Conservation (phyloP, 2,113 vertebrate genomes). For the Ceyx margarethae region DNA sequence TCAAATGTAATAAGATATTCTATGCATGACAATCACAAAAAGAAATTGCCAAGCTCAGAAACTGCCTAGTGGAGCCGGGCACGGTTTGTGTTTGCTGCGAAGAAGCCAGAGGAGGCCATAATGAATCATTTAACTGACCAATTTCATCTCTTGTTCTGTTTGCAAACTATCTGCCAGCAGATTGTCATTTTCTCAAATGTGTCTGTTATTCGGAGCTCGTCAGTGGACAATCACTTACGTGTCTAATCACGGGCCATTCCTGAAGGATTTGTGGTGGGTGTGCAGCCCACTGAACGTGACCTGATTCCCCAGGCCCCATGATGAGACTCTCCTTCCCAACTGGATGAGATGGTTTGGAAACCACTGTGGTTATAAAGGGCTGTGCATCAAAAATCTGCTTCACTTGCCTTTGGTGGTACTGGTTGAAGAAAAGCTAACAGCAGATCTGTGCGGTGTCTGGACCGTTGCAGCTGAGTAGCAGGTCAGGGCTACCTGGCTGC, state of each 20-base stretch:
- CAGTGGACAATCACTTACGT: neutral
- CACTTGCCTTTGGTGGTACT: neutral
- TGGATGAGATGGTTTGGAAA: neutral
- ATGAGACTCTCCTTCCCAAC: neutral
- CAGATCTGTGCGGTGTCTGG: neutral
- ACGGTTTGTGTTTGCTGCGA: slow-evolving; percentile 3
- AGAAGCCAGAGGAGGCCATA: slow-evolving; percentile 21
- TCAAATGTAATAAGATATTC: slow-evolving; percentile 52
- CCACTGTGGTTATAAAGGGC: neutral
- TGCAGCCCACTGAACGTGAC: neutral
- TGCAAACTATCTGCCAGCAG: slow-evolving; percentile 32
- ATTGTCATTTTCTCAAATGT: slow-evolving; percentile 19
- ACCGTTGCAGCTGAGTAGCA: accelerated
- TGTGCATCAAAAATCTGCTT: neutral
- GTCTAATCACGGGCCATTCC: neutral
- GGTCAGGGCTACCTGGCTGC: neutral
- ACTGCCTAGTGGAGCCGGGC: slow-evolving; percentile 3
- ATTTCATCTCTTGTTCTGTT: slow-evolving; percentile 15
- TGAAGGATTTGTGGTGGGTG: neutral
- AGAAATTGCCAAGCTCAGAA: slow-evolving; percentile 16
- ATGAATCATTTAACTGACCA: slow-evolving; percentile 39
- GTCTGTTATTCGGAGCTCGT: slow-evolving; percentile 1
- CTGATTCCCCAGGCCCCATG: neutral
- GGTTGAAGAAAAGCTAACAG: neutral
- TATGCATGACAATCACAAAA: slow-evolving; percentile 49